Evolutionary conservation across 2,888 invertebrate species (phyloP), one percentile per base, ranked within the genome.

Genomic region (Erebia palarica): DNA sequence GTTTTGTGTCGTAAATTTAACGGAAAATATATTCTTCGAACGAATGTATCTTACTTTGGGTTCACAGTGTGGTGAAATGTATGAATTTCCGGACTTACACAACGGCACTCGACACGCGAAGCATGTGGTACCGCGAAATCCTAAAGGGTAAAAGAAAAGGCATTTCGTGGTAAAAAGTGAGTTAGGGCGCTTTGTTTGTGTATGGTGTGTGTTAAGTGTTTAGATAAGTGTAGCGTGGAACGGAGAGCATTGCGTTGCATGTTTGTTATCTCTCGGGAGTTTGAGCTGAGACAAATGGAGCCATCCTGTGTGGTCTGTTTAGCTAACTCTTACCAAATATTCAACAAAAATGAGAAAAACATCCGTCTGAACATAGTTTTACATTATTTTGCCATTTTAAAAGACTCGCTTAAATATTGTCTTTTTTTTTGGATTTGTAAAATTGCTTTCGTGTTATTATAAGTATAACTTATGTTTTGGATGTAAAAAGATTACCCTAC

Each of bases 241-340:
- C 86, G 82, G 83, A 81, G 84, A 68, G 75, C 70, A 63, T 66
- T 72, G 74, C 76, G 76, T 75, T 83, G 86, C 86, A 82, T 90
- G 91, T 91, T 89, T 91, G 92, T 91, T 92, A 92, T 92, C 92
- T 92, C 87, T 86, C 81, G 81, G 86, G 87, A 88, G 87, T 84
- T 49, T 76, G 82, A 80, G 83, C 82, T 81, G 87, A 83, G 89
- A 87, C 91, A 90, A 91, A 92, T 90, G 92, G 87, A 89, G 82
- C 86, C 92, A 87, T 88, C 91, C 88, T 91, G 92, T 92, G 92
- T 91, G 92, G 91, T 91, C 92, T 88, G 86, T 88, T 89, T 87
- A 86, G 87, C 79, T 82, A 84, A 81, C 84, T 85, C 86, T 86
- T 81, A 84, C 86, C 84, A 86, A 88, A 88, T 86, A 88, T 87